Percentiles rank a stretch among this genome's conserved stretches.
Conservation (phyloP, 2,113 vertebrate species). For the Recurvirostra avosetta region DNA sequence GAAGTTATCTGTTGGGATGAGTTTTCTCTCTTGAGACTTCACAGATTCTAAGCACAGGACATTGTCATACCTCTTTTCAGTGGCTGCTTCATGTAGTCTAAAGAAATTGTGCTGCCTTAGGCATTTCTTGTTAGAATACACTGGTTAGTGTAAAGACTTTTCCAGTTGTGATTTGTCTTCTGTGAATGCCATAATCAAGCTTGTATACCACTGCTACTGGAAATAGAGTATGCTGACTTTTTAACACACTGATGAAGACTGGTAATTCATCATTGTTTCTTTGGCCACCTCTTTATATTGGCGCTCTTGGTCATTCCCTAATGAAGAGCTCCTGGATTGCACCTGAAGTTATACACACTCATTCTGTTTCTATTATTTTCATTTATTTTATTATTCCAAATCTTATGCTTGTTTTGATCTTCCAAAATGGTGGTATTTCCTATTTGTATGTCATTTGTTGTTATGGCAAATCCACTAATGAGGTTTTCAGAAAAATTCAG, state of each 20-base stretch:
- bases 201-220: neutral
- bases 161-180: neutral
- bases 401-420: fast-evolving
- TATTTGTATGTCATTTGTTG: neutral
- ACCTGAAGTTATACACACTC: fast-evolving
- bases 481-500: neutral
- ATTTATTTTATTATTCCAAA: neutral
- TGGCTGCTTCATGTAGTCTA: neutral
- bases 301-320: neutral
- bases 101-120: neutral
- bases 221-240: too few relatives aligned
- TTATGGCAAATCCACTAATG: neutral
- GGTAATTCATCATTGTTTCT: neutral
- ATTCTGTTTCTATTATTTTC: neutral
- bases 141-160: neutral
- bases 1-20: neutral
- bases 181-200: neutral
- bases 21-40: neutral
- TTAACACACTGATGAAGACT: neutral
- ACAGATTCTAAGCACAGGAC: neutral
- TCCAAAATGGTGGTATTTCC: neutral
- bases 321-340: neutral
- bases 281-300: neutral
- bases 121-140: neutral
- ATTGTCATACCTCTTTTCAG: neutral